Conservation (phyloP, 2,113 vertebrate genomes). For the Cyanocitta stelleri region DNA sequence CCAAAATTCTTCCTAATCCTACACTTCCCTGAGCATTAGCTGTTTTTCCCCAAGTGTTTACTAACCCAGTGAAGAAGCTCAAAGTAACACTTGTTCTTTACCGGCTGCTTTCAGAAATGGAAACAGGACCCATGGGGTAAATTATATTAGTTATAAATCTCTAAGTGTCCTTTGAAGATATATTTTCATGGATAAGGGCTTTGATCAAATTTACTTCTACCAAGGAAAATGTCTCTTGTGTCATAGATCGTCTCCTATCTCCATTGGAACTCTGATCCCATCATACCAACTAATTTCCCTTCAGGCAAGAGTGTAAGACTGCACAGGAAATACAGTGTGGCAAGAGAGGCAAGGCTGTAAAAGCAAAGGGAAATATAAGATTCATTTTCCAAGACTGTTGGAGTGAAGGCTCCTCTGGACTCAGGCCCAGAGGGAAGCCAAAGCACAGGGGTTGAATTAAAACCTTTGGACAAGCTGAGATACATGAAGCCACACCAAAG, state of each 20-base stretch:
- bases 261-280: not conserved
- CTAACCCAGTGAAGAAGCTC: not conserved
- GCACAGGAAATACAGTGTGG: not conserved
- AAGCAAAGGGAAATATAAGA: not conserved
- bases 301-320: not conserved
- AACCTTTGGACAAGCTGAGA: too few species aligned
- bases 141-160: not conserved
- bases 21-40: not conserved
- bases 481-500: too few species aligned
- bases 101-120: not conserved
- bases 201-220: not conserved
- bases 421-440: too few species aligned
- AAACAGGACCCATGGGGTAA: not conserved
- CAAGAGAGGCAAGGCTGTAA: not conserved
- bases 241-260: not conserved
- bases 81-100: not conserved
- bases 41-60: not conserved
- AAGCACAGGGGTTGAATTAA: too few species aligned
- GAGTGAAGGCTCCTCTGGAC: too few species aligned
- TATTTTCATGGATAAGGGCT: not conserved
- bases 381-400: not conserved
- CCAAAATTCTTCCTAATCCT: not conserved
- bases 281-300: not conserved
- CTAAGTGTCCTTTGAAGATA: not conserved
- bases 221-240: not conserved